Conservation (phyloP, 2,888 invertebrate species). For the Drosophila birchii region DNA sequence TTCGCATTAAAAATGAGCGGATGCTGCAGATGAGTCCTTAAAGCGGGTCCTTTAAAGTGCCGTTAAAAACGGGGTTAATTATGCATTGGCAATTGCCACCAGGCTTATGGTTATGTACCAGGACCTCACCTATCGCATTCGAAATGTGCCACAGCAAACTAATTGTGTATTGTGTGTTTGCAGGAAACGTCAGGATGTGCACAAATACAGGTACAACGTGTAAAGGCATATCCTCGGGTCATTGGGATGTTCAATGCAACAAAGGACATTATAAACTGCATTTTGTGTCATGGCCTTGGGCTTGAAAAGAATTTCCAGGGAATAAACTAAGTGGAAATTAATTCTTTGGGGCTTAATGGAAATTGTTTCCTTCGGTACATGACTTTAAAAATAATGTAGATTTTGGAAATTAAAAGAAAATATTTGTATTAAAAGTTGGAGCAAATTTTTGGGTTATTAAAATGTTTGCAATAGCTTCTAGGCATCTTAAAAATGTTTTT, state of each 20-base stretch:
- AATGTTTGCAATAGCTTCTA: not conserved
- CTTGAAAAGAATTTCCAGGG: not conserved
- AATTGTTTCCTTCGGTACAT: not conserved
- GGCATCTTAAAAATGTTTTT: too few species aligned
- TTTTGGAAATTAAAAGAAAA: constrained; percentile 2
- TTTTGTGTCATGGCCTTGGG: not conserved
- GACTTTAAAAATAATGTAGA: not conserved
- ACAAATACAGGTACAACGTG: not conserved
- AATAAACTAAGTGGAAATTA: not conserved
- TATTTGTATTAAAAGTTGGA: not conserved
- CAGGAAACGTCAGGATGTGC: constrained; percentile 10
- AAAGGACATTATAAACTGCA: constrained; percentile 3
- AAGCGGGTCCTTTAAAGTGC: constrained; percentile 30
- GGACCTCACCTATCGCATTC: not conserved
- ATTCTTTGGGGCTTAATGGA: not conserved
- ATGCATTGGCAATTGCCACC: constrained; percentile 21
- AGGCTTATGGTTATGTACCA: constrained; percentile 22
- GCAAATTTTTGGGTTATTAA: not conserved
- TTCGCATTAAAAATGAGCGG: constrained; percentile 41
- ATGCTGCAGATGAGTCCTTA: constrained; percentile 37
- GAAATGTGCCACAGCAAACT: constrained; percentile 11
- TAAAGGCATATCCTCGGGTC: constrained; percentile 7
- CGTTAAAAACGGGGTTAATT: constrained; percentile 21
- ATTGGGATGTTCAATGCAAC: not conserved
- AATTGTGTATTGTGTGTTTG: constrained; percentile 3